These are phyloP conservation scores for Drosophila nigricruria DNA, from an alignment of 2,888 invertebrate species.

Conservation along the genomic window DNA sequence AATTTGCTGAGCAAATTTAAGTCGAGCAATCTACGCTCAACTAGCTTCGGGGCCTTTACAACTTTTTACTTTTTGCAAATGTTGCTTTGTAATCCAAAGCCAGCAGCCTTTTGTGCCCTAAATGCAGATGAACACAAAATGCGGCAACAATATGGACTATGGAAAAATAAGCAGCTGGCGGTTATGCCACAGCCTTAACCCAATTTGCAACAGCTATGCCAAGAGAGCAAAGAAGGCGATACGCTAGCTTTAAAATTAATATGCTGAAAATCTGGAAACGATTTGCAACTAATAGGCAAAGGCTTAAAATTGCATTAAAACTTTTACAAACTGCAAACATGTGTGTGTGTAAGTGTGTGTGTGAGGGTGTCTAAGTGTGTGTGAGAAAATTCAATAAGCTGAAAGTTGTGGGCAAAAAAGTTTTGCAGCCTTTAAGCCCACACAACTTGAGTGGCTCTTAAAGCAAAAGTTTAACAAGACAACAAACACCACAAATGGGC, in stretches of 20 bases:
- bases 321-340: slow-evolving; percentile 54
- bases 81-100: slow-evolving; percentile 62
- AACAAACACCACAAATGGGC: slow-evolving; percentile 35
- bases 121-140: slow-evolving; percentile 41
- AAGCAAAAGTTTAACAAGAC: slow-evolving; percentile 49
- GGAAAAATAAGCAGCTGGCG: slow-evolving; percentile 16
- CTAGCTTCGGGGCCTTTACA: slow-evolving; percentile 19
- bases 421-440: slow-evolving; percentile 54
- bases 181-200: slow-evolving; percentile 64
- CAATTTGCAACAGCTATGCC: slow-evolving; percentile 58
- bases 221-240: slow-evolving; percentile 13
- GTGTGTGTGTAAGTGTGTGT: background rate
- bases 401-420: slow-evolving; percentile 60
- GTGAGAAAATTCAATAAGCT: slow-evolving; percentile 69
- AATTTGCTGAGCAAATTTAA: slow-evolving; percentile 3
- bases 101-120: slow-evolving; percentile 4
- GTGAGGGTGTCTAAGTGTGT: background rate
- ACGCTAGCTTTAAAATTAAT: slow-evolving; percentile 62
- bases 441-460: slow-evolving; percentile 37
- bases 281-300: slow-evolving; percentile 74
- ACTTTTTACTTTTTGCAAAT: slow-evolving; percentile 41
- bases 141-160: slow-evolving; percentile 34
- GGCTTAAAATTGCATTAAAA: slow-evolving; percentile 79
- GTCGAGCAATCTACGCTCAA: background rate
- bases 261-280: slow-evolving; percentile 71